Evolutionary conservation across 2,888 invertebrate genomes (phyloP).

Genomic region (Panzeria rudis): DNA sequence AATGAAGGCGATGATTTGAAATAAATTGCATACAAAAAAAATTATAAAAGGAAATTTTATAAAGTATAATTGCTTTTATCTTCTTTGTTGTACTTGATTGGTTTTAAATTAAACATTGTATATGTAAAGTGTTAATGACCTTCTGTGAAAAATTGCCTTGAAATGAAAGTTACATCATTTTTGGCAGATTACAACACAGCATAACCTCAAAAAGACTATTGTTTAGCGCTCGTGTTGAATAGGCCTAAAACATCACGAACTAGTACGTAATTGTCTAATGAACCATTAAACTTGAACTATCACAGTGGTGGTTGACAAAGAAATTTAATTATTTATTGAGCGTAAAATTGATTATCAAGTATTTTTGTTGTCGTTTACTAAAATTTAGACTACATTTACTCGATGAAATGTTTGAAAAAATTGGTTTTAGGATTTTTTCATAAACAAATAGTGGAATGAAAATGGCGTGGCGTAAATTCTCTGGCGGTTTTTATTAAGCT

Average conservation of each 20-base stretch:
- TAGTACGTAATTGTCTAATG: constrained; percentile 19
- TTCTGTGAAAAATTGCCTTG: constrained; percentile 65
- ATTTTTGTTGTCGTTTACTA: background rate
- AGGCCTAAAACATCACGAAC: constrained; percentile 40
- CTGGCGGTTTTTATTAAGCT: no score
- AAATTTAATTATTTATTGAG: constrained; percentile 17
- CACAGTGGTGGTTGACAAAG: background rate
- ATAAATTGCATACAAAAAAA: background rate
- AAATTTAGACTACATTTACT: background rate
- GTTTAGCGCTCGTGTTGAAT: constrained; percentile 27
- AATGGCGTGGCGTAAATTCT: no score
- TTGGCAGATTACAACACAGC: constrained; percentile 61
- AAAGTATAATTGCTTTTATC: no score
- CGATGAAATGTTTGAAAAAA: background rate
- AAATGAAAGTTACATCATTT: constrained; percentile 71
- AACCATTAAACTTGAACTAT: constrained; percentile 60
- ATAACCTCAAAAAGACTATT: constrained; percentile 65
- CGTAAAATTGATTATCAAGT: background rate
- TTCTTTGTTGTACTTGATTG: constrained; percentile 43
- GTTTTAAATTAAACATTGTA: constrained; percentile 27
- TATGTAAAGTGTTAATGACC: constrained; percentile 72
- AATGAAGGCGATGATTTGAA: background rate
- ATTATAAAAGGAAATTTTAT: background rate
- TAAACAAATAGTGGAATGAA: no score
- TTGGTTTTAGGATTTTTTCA: background rate